Evolutionary conservation across 2,888 invertebrate genomes (phyloP), one percentile per base, ranked within the genome.

Genomic region (Spodoptera littoralis): DNA sequence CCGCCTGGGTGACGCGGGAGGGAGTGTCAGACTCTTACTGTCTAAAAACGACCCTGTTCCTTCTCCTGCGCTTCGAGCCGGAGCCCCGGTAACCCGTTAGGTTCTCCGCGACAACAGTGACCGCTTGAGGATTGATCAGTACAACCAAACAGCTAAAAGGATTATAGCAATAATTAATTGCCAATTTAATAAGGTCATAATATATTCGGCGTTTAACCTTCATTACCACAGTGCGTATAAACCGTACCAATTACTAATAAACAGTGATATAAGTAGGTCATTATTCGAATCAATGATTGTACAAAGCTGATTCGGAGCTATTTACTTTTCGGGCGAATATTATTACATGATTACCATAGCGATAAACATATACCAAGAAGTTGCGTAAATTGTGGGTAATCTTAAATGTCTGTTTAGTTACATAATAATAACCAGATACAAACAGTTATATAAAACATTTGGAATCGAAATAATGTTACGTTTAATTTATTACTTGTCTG

Each of bases 261-360:
- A 57, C 44, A 44, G 30, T 11, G 46, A 44, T 46, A 51, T 22
- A 55, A 43, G 8, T 22, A 55, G 41, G 5, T 52, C 22, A 61
- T 56, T 59, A 60, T 45, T 62, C 43, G 12, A 62, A 49, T 46
- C 48, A 55, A 12, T 47, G 3, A 49, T 42, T 49, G 24, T 8
- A 43, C n/a, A 22, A 42, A 60, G 30, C 3, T 22, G 36, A 36
- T 50, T 42, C 22, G 2, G 22, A 5, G 41, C 4, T 41, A 24
- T 55, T 47, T 42, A 24, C 11, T 47, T 47, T 50, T 44, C 3
- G 12, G 1, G 8, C 24, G 22, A 13, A 45, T 49, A 43, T 9
- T 11, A 51, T 44, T 11, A 36, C 41, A 41, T 24, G 36, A 36
- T 36, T 36, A 27, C 12, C 11, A 45, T 6, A 43, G 4, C 18